These are phyloP conservation scores for Cistogaster globosa DNA, from an alignment of 2,888 invertebrate species.

Conservation along the genomic window DNA sequence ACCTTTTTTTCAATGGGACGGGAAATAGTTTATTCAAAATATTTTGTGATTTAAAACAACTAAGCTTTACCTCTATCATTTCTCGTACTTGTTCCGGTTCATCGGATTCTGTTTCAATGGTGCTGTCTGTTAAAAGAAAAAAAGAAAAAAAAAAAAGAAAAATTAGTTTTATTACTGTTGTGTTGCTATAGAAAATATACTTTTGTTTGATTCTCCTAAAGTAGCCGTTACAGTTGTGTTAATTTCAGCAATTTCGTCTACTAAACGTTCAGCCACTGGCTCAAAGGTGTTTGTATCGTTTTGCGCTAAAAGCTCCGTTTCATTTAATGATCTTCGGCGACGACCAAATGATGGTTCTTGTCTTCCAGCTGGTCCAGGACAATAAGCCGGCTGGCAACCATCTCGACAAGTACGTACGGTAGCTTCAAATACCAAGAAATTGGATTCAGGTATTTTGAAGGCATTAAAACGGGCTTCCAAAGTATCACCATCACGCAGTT, in stretches of 20 bases:
- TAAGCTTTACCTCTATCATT: constrained; percentile 90
- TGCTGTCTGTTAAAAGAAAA: constrained; percentile 12
- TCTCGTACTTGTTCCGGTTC: constrained; percentile 91
- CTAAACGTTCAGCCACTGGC: constrained; percentile 72
- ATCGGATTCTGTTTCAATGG: constrained; percentile 75
- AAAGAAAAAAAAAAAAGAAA: constrained; percentile 6
- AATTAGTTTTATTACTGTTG: constrained; percentile 6
- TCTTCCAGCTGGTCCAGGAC: constrained; percentile 90
- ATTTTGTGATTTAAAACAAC: neutral
- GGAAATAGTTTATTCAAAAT: neutral
- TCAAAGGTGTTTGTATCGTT: constrained; percentile 49
- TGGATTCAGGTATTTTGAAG: constrained; percentile 96
- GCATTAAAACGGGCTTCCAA: constrained; percentile 96
- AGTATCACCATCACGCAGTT: constrained; percentile 92
- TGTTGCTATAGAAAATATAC: constrained; percentile 56
- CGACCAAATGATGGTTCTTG: constrained; percentile 92
- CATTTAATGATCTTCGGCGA: constrained; percentile 84
- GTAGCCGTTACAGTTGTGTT: constrained; percentile 78
- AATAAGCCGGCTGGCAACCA: constrained; percentile 95
- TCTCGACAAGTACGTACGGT: constrained; percentile 94
- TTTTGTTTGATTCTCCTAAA: constrained; percentile 76
- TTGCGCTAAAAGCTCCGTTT: constrained; percentile 72
- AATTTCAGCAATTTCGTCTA: constrained; percentile 76
- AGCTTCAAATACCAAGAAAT: constrained; percentile 96
- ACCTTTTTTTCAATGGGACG: constrained; percentile 85